Base-by-base conservation (phyloP, 1,140 invertebrate species). In the Zaprionus capensis region DNA sequence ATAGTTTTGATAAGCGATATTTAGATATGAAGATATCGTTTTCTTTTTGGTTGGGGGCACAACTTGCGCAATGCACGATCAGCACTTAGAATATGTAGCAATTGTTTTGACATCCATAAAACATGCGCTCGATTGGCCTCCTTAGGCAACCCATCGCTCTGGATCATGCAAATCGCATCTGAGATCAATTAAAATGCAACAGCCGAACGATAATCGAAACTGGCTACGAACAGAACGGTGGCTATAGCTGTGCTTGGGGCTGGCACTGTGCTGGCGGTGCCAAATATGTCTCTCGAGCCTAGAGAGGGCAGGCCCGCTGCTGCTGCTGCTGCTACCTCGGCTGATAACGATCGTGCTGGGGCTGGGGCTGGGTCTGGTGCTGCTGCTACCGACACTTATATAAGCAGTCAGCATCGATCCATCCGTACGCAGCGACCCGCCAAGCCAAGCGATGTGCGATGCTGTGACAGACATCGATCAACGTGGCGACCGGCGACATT, bases 31-130 rank as follows among this genome's bases (percentile, higher is more conserved):
- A 34, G n/a, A 51, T 69, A 31, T 57, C 15, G 34, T 62, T 20
- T 44, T 57, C 17, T 24, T 31, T 17, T 34, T 58, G 56, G 56
- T 4, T n/a, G 20, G 22, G 57, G 38, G 17, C 24, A 67, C 38
- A 77, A 78, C 81, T 87, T 88, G 84, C 84, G 84, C 81, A 88
- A 88, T 64, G 67, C 26, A 28, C 49, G 71, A 71, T 72, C 71
- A 24, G 63, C 26, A 88, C 65, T 88, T 84, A 81, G 84, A 90
- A 88, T 88, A 88, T 84, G 81, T 87, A 84, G 82, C 82, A 85
- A 85, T 84, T 90, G 81, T 71, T 79, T 90, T 86, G 84, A 88
- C 84, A 88, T 88, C 85, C 85, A 88, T 88, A 90, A 88, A 88
- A 88, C 84, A 88, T 88, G 85, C 81, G 85, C 77, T 84, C 81